Evolutionary conservation across 2,797 vertebrate genomes (phyloP).

Genomic region (Epinephelus coioides): DNA sequence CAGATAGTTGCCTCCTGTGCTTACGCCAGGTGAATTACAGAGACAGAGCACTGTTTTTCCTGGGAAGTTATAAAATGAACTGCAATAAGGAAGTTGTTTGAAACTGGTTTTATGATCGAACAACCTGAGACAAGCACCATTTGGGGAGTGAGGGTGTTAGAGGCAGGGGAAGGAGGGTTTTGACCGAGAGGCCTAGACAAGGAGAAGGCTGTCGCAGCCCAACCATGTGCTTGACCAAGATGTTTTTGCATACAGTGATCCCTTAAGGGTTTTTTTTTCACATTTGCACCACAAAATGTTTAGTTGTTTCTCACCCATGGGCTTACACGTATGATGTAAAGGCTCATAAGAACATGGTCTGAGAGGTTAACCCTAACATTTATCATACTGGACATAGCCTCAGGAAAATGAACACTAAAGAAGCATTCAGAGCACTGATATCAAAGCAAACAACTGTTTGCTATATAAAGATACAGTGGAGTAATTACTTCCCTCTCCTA

Average conservation of each 20-base stretch:
- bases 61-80: neutral
- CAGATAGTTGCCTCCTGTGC: neutral
- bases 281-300: slow-evolving; percentile 12
- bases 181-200: neutral
- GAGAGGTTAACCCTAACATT: neutral
- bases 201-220: neutral
- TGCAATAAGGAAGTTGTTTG: neutral
- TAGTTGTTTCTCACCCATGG: slow-evolving; percentile 7
- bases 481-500: too few species aligned
- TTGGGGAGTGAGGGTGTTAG: neutral
- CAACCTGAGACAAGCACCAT: neutral
- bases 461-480: too few species aligned
- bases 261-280: slow-evolving; percentile 34
- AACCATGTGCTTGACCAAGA: slow-evolving; percentile 31
- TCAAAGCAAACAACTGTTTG: too few species aligned
- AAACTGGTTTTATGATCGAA: neutral
- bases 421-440: too few species aligned
- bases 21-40: neutral
- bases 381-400: neutral
- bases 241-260: slow-evolving; percentile 7
- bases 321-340: neutral
- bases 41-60: neutral
- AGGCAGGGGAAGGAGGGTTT: neutral
- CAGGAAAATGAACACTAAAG: neutral
- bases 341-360: neutral